phyloP scores from a whole-genome alignment of 2,888 invertebrate species.

The Eupithecia inturbata region DNA sequence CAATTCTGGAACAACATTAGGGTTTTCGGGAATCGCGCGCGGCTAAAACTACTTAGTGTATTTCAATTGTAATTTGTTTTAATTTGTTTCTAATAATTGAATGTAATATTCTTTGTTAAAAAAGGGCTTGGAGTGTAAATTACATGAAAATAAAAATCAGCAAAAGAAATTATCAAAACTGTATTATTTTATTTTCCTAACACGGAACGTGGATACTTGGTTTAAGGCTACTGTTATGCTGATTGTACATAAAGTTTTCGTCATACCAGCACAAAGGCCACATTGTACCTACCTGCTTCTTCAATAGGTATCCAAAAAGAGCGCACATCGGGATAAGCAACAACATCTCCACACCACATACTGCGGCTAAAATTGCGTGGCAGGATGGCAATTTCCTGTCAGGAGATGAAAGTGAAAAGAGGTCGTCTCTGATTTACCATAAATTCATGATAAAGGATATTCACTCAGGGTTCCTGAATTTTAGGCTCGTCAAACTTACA shows the following conservation, averaged over 20 bases:
- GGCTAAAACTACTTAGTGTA: too few relatives aligned
- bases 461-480: not conserved
- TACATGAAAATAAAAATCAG: not conserved
- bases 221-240: not conserved
- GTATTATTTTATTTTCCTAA: not conserved
- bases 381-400: constrained; percentile 44
- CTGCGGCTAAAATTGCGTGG: constrained; percentile 32
- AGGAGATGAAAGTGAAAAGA: constrained; percentile 45
- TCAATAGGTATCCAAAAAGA: not conserved
- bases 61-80: too few relatives aligned
- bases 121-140: too few relatives aligned
- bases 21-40: not conserved
- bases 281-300: not conserved
- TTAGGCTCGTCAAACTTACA: not conserved
- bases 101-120: too few relatives aligned
- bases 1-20: not conserved
- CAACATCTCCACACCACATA: not conserved
- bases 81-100: too few relatives aligned
- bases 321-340: not conserved
- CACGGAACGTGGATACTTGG: not conserved
- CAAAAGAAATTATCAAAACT: not conserved
- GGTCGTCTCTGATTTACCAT: constrained; percentile 33
- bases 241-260: not conserved
- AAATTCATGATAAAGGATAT: constrained; percentile 13
- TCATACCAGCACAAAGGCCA: not conserved